Percentiles rank a stretch among this genome's conserved stretches.
Evolutionary conservation across 2,113 vertebrate species (phyloP).

Genomic region (Rhinopithecus roxellana): DNA sequence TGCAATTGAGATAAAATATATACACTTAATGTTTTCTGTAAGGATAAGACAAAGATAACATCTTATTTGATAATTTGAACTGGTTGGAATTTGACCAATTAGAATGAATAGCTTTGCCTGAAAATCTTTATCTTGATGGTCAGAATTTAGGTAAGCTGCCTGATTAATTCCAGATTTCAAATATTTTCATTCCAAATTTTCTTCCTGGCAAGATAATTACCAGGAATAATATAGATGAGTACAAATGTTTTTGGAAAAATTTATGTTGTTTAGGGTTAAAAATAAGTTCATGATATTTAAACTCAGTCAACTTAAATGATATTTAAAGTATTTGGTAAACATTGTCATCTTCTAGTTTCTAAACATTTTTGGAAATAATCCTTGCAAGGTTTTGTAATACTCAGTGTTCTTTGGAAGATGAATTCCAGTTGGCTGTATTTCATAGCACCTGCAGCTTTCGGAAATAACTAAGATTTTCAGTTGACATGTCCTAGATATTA

Average conservation of each 20-base stretch:
- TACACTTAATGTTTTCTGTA: constrained; percentile 11
- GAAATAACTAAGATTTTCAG: constrained; percentile 83
- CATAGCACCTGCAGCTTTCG: constrained; percentile 83
- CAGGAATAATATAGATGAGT: constrained; percentile 65
- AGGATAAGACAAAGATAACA: neutral
- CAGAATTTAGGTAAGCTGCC: constrained; percentile 57
- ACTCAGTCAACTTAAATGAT: constrained; percentile 36
- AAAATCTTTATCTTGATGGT: constrained; percentile 52
- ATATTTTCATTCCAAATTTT: constrained; percentile 74
- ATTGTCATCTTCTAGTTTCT: constrained; percentile 73
- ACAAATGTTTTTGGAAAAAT: constrained; percentile 73
- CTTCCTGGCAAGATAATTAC: constrained; percentile 70
- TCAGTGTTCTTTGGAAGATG: constrained; percentile 76
- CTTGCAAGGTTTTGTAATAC: constrained; percentile 74
- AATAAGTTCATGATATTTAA: constrained; percentile 76
- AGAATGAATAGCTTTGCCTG: neutral
- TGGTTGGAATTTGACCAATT: constrained; percentile 37
- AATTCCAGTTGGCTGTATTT: constrained; percentile 82
- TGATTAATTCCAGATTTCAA: constrained; percentile 76
- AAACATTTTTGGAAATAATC: constrained; percentile 80
- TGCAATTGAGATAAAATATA: constrained; percentile 25
- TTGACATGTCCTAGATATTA: constrained; percentile 79
- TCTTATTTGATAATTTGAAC: neutral
- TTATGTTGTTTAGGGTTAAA: constrained; percentile 76
- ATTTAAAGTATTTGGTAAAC: constrained; percentile 47